Evolutionary conservation across 2,888 invertebrate species (phyloP), one percentile per base, ranked within the genome.

Genomic region (Phragmatobia fuliginosa): DNA sequence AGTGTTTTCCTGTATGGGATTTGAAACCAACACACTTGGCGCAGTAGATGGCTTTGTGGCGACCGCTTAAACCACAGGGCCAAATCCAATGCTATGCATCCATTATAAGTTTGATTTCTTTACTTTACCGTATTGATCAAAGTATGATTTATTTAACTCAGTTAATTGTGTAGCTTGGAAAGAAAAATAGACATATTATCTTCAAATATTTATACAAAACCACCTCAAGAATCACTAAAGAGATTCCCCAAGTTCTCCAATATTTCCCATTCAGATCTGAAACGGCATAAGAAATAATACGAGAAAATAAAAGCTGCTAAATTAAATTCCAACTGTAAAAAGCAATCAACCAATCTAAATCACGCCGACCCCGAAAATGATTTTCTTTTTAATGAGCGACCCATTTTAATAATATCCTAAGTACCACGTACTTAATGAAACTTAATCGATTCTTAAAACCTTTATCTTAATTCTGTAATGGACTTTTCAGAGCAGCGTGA

Each of bases 321-420:
- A 56, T 28, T 56, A 2, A 56, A 28, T 56, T 56, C 16, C 16
- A 16, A 14, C 16, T 56, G 56, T 28, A 28, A 56, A 56, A 56
- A 16, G 28, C 56, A 56, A 28, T 56, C 56, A 56, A 56, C 56
- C 56, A 28, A 28, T 28, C 28, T 56, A 56, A 56, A 56, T 65
- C 58, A 38, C n/a, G 38, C 21, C 58, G 36, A 58, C 28, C 38
- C 14, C 16, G n/a, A 38, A 52, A 56, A 28, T 31, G 21, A 21
- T 65, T 58, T 65, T 38, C 28, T 64, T 58, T 65, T 65, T 65
- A 65, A 65, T 65, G 65, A 38, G 38, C 36, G 36, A 28, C 28
- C 28, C 36, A 65, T 58, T 65, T 36, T 38, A 65, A 58, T 65
- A 28, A 38, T 65, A 38, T 58, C 58, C 58, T 25, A 61, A 61